Base-by-base conservation (phyloP, 2,113 vertebrate species). In the Fulica atra region DNA sequence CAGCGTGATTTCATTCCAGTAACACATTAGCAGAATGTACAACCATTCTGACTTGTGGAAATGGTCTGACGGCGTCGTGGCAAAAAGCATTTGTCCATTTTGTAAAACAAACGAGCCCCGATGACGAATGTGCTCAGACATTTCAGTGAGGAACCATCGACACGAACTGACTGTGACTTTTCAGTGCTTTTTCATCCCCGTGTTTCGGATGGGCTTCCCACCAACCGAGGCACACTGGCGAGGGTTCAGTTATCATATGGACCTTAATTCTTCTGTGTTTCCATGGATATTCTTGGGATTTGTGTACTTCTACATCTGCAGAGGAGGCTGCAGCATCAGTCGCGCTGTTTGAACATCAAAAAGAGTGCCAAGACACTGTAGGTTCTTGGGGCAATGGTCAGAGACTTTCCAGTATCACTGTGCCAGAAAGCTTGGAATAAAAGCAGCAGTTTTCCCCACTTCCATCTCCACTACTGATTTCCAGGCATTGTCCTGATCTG, bases 1-100 rank as follows among this genome's bases (percentile, higher is more conserved):
- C 64, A 84, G 66, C 68, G n/a, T 80, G 92, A 94, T 97, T 97
- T 98, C 95, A 96, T 98, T 97, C 96, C 96, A 98, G 97, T 94
- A 98, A 97, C 95, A 96, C 95, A 98, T 98, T 98, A 98, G 91
- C 93, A 96, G 94, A 97, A 97, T 71, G 71, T 95, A 96, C 92
- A 96, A 86, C 87, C 89, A 48, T 92, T 96, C 17, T 96, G 95
- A 96, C 90, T 96, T 97, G 86, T 93, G 86, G 60, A 84, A 96
- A 96, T 95, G 93, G 95, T 82, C 82, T 92, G 96, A 97, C 40
- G 17, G 91, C 72, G 53, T 87, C 12, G 1, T 3, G 7, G 77
- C 85, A 97, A 95, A 98, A 97, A 97, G 91, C 85, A 61, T 95
- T 96, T 87, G 86, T 95, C 92, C 94, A 94, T 97, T 96, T 97